Percentiles rank a stretch among this genome's conserved stretches.
Conservation (phyloP, 2,888 invertebrate genomes). For the Orchesella flavescens region DNA sequence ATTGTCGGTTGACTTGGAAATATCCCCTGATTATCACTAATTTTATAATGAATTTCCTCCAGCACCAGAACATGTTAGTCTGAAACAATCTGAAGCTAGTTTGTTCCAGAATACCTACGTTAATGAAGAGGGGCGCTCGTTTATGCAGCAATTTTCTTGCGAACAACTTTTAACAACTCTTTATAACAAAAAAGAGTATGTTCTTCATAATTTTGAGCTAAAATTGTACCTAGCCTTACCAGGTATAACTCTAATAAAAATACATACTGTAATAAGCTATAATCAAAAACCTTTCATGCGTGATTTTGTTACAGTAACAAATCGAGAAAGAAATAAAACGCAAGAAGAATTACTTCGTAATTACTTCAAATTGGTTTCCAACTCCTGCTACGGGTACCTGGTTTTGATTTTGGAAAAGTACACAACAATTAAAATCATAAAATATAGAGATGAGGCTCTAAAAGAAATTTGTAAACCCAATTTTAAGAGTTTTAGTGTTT, state of each 20-base stretch:
- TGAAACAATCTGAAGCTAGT: background rate
- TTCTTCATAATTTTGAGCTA: slow-evolving; percentile 7
- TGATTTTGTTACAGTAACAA: background rate
- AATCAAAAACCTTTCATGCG: background rate
- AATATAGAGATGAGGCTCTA: background rate
- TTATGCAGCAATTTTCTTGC: background rate
- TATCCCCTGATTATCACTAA: background rate
- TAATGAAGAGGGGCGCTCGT: background rate
- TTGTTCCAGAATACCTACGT: background rate
- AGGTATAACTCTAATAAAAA: background rate
- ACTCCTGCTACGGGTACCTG: background rate
- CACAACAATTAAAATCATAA: background rate
- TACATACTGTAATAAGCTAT: background rate
- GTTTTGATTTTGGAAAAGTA: background rate
- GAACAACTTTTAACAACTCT: slow-evolving; percentile 1
- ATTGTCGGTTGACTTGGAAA: background rate
- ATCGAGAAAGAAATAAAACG: background rate
- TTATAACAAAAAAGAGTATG: slow-evolving; percentile 10
- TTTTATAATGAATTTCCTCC: background rate
- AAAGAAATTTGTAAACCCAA: background rate
- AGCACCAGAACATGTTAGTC: background rate
- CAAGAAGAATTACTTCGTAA: background rate
- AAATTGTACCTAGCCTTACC: slow-evolving; percentile 2
- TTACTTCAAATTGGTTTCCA: background rate
- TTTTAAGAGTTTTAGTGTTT: background rate